phyloP scores from a whole-genome alignment of 2,888 invertebrate species.

The Leptopilina myrica region DNA sequence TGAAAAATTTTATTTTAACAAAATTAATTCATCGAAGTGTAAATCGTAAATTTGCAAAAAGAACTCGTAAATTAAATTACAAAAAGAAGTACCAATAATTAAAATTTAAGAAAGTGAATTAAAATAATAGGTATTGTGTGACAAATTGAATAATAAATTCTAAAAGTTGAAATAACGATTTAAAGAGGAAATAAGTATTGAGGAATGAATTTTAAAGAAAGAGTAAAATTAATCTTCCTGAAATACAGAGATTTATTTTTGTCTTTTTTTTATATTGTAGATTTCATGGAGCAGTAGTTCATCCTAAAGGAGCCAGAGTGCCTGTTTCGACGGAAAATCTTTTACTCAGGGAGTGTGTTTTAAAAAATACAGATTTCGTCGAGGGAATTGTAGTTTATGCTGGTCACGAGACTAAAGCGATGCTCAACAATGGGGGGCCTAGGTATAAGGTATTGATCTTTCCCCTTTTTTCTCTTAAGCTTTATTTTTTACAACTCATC shows the following conservation, averaged over 20 bases:
- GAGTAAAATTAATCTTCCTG: not conserved
- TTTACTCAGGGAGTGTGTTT: conserved; percentile 92
- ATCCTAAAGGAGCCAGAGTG: conserved; percentile 87
- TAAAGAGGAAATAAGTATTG: too few species aligned
- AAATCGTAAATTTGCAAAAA: too few species aligned
- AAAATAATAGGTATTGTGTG: too few species aligned
- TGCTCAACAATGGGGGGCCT: conserved; percentile 97
- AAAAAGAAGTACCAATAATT: too few species aligned
- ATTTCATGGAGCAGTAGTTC: conserved; percentile 92
- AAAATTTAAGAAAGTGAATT: too few species aligned
- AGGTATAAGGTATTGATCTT: conserved; percentile 77
- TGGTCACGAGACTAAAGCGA: conserved; percentile 98
- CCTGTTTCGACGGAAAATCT: conserved; percentile 93
- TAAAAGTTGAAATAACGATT: too few species aligned
- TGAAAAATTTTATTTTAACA: too few species aligned
- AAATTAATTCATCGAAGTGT: not conserved
- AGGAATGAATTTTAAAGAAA: not conserved
- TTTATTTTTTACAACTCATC: conserved; percentile 24
- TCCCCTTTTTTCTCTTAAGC: conserved; percentile 2
- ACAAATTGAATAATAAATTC: too few species aligned
- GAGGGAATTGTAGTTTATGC: conserved; percentile 98
- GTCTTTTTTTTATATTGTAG: conserved; percentile 53
- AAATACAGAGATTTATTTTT: not conserved
- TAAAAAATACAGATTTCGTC: conserved; percentile 97
- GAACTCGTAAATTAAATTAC: too few species aligned